These are phyloP conservation scores for Drosophila guanche DNA, from an alignment of 1,140 invertebrate species.

Conservation along the genomic window DNA sequence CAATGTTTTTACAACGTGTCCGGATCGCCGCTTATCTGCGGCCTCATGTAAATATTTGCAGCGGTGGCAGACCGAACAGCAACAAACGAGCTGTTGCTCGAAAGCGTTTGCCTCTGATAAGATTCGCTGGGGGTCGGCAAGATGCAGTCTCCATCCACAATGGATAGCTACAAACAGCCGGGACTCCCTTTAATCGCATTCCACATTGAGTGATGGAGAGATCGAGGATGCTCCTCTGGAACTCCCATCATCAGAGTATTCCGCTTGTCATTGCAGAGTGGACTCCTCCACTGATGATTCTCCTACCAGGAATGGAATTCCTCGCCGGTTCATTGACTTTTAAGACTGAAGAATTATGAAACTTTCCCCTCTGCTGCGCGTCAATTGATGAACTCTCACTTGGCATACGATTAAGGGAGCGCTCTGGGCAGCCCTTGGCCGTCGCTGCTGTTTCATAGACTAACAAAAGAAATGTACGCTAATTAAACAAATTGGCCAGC, in stretches of 20 bases:
- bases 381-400: conserved; percentile 63
- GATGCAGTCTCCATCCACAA: no score
- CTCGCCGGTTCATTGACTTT: not conserved
- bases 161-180: no score
- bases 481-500: conserved; percentile 71
- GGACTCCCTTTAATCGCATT: conserved; percentile 3
- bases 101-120: no score
- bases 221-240: no score
- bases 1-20: conserved; percentile 3
- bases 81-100: no score
- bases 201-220: no score
- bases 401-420: conserved; percentile 49
- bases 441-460: conserved; percentile 13
- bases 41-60: conserved; percentile 68
- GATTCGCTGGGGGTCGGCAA: no score
- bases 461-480: conserved; percentile 34
- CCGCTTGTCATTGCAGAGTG: no score
- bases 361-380: conserved; percentile 27
- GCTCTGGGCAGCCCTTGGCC: not conserved
- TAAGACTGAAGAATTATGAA: not conserved
- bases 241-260: no score
- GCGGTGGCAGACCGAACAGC: conserved; percentile 24
- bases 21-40: conserved; percentile 47
- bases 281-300: not conserved
- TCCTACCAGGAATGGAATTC: not conserved